Conservation (phyloP, 2,888 invertebrate species). For the Caenorhabditis becei region DNA sequence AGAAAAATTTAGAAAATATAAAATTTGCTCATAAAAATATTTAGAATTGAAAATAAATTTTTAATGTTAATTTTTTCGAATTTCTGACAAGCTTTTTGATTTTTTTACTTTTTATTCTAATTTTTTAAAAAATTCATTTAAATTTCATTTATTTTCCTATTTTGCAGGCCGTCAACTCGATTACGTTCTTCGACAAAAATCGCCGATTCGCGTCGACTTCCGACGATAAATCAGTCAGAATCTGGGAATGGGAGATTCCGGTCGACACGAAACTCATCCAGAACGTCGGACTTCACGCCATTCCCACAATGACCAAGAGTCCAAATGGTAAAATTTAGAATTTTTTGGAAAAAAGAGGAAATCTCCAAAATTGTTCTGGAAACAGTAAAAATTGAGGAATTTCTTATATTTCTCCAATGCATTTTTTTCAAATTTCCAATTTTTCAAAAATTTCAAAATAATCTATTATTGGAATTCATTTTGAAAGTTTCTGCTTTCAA, state of each 20-base stretch:
- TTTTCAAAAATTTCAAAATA: slow-evolving; percentile 1
- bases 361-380: too few relatives aligned
- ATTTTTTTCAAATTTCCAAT: slow-evolving; percentile 1
- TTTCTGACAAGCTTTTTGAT: too few relatives aligned
- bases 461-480: too few relatives aligned
- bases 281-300: slow-evolving; percentile 98
- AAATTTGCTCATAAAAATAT: too few relatives aligned
- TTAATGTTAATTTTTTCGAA: too few relatives aligned
- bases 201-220: slow-evolving; percentile 97
- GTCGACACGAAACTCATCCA: slow-evolving; percentile 99
- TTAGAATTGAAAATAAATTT: too few relatives aligned
- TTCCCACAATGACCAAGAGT: slow-evolving; percentile 95
- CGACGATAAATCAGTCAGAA: slow-evolving; percentile 97
- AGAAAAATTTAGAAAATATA: too few relatives aligned
- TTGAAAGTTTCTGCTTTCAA: too few relatives aligned
- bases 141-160: too few relatives aligned
- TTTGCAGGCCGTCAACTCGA: slow-evolving; percentile 98
- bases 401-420: too few relatives aligned
- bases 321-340: slow-evolving; percentile 90
- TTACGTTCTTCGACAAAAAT: slow-evolving; percentile 99
- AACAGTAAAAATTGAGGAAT: background rate
- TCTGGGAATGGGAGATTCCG: slow-evolving; percentile 95
- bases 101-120: too few relatives aligned
- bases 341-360: slow-evolving; percentile 3
- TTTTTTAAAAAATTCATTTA: too few relatives aligned